These are phyloP conservation scores for Lepidocyrtinus sp. DNA, from an alignment of 2,888 invertebrate species.

Conservation along the genomic window DNA sequence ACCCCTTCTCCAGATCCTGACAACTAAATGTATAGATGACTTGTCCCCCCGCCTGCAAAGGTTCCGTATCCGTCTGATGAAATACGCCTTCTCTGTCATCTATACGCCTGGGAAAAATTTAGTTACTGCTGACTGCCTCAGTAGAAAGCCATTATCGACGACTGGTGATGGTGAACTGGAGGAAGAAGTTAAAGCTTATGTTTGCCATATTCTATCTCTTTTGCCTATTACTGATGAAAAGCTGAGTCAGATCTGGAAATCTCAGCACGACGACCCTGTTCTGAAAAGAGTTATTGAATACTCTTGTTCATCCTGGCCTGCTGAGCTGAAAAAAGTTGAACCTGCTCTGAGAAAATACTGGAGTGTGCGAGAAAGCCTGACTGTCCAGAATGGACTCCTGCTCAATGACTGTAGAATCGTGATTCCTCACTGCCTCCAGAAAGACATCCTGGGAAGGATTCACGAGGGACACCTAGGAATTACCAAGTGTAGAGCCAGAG, in stretches of 20 bases:
- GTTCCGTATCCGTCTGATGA: constrained; percentile 70
- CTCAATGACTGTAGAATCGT: constrained; percentile 26
- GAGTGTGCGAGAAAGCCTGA: constrained; percentile 12
- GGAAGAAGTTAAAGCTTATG: constrained; percentile 38
- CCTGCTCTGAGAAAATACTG: background rate
- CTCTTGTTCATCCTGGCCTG: constrained; percentile 53
- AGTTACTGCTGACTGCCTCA: constrained; percentile 64
- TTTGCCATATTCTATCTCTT: background rate
- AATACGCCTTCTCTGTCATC: constrained; percentile 59
- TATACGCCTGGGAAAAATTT: constrained; percentile 69
- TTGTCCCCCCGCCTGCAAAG: constrained; percentile 48
- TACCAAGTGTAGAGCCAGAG: background rate
- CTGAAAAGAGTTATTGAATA: constrained; percentile 29
- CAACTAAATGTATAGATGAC: constrained; percentile 21
- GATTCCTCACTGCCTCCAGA: constrained; percentile 41
- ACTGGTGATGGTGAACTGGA: background rate
- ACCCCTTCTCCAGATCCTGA: constrained; percentile 12
- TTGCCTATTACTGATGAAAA: constrained; percentile 35
- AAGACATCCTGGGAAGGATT: constrained; percentile 62
- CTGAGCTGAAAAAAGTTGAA: constrained; percentile 26
- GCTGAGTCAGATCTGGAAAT: constrained; percentile 29
- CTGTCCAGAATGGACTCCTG: constrained; percentile 12
- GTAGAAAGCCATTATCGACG: constrained; percentile 46
- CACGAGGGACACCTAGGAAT: constrained; percentile 68
- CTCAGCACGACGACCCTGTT: constrained; percentile 34